These are phyloP conservation scores for Poecilia gillii DNA, from an alignment of 2,797 vertebrate species.

Conservation along the genomic window DNA sequence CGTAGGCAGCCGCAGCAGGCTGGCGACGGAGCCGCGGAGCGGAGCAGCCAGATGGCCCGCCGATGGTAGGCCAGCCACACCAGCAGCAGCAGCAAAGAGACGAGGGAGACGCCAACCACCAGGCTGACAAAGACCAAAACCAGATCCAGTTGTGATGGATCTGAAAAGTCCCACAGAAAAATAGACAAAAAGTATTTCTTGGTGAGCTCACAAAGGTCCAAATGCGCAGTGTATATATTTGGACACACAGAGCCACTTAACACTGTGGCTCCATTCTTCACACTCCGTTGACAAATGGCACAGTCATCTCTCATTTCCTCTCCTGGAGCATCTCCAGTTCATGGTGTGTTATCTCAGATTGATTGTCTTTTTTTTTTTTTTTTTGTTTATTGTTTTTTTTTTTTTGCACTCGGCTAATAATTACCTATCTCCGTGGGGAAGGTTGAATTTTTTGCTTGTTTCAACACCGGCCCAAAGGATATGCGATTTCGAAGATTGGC, in stretches of 20 bases:
- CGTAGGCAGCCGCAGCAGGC: conserved; percentile 55
- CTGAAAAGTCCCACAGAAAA: conserved; percentile 32
- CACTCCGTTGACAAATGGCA: conserved; percentile 39
- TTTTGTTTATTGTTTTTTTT: conserved; percentile 7
- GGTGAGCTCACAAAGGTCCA: conserved; percentile 2
- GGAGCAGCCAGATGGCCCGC: conserved; percentile 32
- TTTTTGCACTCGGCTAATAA: conserved; percentile 57
- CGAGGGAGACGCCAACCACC: conserved; percentile 55
- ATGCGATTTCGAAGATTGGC: conserved; percentile 67
- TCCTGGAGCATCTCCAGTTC: conserved; percentile 20
- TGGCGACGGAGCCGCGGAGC: conserved; percentile 29
- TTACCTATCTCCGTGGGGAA: conserved; percentile 68
- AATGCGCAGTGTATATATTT: conserved; percentile 1
- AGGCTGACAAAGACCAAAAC: conserved; percentile 57
- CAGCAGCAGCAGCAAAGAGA: conserved; percentile 62
- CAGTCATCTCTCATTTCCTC: conserved; percentile 60
- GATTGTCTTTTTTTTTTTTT: conserved; percentile 35
- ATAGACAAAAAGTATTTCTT: not conserved
- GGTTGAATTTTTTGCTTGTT: conserved; percentile 64
- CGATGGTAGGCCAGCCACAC: conserved; percentile 69
- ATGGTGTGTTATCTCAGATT: conserved; percentile 46
- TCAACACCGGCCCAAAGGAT: conserved; percentile 71
- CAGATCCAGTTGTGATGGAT: conserved; percentile 47
- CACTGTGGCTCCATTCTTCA: conserved; percentile 17
- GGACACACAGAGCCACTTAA: conserved; percentile 2